Conservation (phyloP, 2,888 invertebrate species). For the Cerastis rubricosa region DNA sequence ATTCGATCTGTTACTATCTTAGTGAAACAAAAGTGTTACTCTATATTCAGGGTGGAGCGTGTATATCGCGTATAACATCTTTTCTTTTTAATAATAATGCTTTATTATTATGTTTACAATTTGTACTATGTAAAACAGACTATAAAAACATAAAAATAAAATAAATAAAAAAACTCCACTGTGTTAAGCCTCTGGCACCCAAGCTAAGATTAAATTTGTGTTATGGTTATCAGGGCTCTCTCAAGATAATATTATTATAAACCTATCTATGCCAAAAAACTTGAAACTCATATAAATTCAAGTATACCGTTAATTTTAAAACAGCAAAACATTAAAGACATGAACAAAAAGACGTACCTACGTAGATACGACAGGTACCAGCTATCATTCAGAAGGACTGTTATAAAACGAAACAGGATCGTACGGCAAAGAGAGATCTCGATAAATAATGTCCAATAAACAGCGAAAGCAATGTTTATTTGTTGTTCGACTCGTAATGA, state of each 20-base stretch:
- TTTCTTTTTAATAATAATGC: too few relatives aligned
- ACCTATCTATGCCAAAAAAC: not conserved
- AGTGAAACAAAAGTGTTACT: not conserved
- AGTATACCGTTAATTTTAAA: conserved; percentile 9
- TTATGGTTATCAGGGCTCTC: too few relatives aligned
- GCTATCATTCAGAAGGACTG: conserved; percentile 29
- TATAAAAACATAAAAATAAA: too few relatives aligned
- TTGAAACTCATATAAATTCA: not conserved
- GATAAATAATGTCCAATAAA: conserved; percentile 84
- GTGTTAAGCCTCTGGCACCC: too few relatives aligned
- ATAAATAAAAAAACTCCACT: too few relatives aligned
- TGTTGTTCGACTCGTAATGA: conserved; percentile 84
- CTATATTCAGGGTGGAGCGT: not conserved
- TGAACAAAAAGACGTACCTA: conserved; percentile 20
- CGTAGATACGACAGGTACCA: not conserved
- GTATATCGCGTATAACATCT: too few relatives aligned
- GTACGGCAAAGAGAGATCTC: conserved; percentile 65
- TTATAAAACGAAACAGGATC: conserved; percentile 55
- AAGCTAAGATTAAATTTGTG: too few relatives aligned
- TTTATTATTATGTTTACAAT: too few relatives aligned
- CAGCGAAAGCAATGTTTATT: conserved; percentile 79
- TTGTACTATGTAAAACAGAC: too few relatives aligned
- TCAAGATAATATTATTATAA: too few relatives aligned
- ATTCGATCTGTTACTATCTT: not conserved
- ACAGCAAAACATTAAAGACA: conserved; percentile 25